A percentile compares a stretch with the other conserved stretches of the same genome.
These are phyloP conservation scores for Thereva nobilitata DNA, from an alignment of 2,888 invertebrate genomes.

Conservation along the genomic window DNA sequence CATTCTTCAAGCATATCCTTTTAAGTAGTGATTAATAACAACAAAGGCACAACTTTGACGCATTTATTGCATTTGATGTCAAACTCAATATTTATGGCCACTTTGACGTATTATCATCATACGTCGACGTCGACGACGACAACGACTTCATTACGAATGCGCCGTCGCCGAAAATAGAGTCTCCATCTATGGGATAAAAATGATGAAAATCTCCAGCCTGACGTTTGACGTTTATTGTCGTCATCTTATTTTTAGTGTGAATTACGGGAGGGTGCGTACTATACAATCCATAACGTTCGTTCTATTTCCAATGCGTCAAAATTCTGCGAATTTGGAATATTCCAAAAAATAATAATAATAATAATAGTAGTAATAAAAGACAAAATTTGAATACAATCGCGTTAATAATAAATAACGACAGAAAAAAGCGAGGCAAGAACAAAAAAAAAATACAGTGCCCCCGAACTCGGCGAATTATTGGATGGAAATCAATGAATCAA, in stretches of 20 bases:
- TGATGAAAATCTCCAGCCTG: constrained; percentile 21
- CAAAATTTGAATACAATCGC: constrained; percentile 35
- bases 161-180: constrained; percentile 20
- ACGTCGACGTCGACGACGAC: neutral
- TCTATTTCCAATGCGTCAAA: constrained; percentile 16
- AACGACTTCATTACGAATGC: constrained; percentile 34
- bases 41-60: constrained; percentile 9
- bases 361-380: too few relatives aligned
- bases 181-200: constrained; percentile 23
- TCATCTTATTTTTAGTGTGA: constrained; percentile 4
- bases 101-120: neutral
- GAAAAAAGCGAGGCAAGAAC: too few relatives aligned
- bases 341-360: constrained; percentile 15
- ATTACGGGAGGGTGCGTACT: constrained; percentile 7
- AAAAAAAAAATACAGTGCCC: constrained; percentile 18
- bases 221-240: constrained; percentile 15
- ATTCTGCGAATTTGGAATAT: constrained; percentile 22
- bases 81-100: constrained; percentile 11
- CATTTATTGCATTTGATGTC: neutral
- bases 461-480: constrained; percentile 19
- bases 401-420: neutral
- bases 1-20: too few relatives aligned
- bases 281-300: too few relatives aligned
- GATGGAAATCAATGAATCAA: constrained; percentile 26
- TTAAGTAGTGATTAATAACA: constrained; percentile 20